These are phyloP conservation scores for Ornithoptera alexandrae DNA, from an alignment of 2,888 invertebrate genomes.

Conservation along the genomic window DNA sequence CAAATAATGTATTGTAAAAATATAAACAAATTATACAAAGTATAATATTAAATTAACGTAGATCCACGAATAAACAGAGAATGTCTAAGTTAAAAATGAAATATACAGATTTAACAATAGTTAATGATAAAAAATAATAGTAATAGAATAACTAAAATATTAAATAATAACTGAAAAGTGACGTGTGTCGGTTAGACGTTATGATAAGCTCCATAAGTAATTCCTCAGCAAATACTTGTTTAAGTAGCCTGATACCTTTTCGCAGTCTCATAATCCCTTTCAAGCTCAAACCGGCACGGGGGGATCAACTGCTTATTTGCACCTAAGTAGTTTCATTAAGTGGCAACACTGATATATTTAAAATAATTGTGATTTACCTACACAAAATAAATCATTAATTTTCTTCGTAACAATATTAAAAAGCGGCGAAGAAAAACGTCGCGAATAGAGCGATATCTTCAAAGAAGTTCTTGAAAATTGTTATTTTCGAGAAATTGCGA, in stretches of 20 bases:
- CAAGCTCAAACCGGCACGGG: constrained; percentile 17
- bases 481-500: too few species aligned
- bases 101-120: too few species aligned
- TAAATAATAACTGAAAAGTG: background rate
- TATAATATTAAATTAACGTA: too few species aligned
- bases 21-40: too few species aligned
- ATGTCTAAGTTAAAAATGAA: too few species aligned
- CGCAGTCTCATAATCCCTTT: constrained; percentile 17
- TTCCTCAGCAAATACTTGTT: constrained; percentile 13
- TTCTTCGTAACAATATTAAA: too few species aligned
- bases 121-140: background rate
- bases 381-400: too few species aligned
- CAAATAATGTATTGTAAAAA: too few species aligned
- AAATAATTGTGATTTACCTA: background rate
- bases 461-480: too few species aligned
- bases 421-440: too few species aligned
- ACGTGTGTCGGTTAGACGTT: background rate
- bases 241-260: constrained; percentile 10
- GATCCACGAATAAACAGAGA: too few species aligned
- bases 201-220: background rate
- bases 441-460: too few species aligned
- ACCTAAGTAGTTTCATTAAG: background rate
- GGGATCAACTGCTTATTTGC: constrained; percentile 7
- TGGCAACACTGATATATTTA: background rate
- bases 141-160: background rate